Evolutionary conservation across 2,888 invertebrate species (phyloP).

Genomic region (Girardia tigrina): DNA sequence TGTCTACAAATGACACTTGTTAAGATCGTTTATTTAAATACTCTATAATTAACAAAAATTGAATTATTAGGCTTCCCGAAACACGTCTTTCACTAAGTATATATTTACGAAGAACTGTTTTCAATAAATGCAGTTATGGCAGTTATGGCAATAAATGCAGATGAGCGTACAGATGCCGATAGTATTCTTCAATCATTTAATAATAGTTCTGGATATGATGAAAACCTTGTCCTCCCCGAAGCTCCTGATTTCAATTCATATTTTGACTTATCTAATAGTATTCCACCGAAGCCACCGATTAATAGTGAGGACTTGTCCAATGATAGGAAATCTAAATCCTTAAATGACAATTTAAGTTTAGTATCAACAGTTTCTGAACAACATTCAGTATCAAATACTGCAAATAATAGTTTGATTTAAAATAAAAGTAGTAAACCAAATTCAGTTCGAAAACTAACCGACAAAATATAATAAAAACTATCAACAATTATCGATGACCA

Average conservation of each 20-base stretch:
- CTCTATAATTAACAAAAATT: too few species aligned
- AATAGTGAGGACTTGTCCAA: neutral
- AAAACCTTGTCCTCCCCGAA: neutral
- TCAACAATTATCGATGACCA: constrained; percentile 1
- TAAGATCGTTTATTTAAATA: too few species aligned
- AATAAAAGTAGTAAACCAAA: neutral
- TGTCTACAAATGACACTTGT: too few species aligned
- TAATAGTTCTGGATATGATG: neutral
- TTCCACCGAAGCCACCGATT: neutral
- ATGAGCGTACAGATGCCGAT: neutral
- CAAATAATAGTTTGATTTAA: neutral
- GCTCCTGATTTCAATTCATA: neutral
- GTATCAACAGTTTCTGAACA: neutral
- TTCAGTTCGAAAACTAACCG: neutral
- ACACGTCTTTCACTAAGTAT: neutral
- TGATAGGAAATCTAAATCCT: neutral
- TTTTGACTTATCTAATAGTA: neutral
- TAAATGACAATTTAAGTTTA: neutral
- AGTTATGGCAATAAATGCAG: too few species aligned
- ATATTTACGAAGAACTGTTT: neutral
- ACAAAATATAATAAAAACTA: neutral
- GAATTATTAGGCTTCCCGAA: constrained; percentile 4
- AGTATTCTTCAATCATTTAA: constrained; percentile 13
- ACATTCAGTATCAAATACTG: neutral
- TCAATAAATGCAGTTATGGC: neutral